Conservation (phyloP, 2,797 vertebrate genomes). For the Liasis olivaceus region DNA sequence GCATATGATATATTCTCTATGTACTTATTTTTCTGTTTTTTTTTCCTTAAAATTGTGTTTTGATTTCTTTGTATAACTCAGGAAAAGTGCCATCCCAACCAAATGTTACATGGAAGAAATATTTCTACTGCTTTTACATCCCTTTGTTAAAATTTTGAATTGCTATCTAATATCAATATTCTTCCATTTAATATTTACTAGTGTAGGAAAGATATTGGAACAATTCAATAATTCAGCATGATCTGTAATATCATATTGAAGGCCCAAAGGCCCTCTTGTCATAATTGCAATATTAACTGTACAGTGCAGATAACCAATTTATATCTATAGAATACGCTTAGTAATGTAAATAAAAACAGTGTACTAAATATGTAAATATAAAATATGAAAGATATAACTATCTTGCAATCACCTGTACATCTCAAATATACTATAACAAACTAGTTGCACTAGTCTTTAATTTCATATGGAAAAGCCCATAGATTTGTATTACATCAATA, state of each 20-base stretch:
- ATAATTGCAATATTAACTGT: conserved; percentile 68
- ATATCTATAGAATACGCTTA: conserved; percentile 53
- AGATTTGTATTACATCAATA: conserved; percentile 54
- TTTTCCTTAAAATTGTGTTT: conserved; percentile 22
- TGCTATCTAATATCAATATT: conserved; percentile 58
- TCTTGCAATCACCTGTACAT: conserved; percentile 55
- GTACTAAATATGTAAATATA: conserved; percentile 69
- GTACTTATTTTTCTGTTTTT: background rate
- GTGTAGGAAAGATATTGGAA: conserved; percentile 52
- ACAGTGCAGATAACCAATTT: conserved; percentile 77
- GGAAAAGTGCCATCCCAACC: conserved; percentile 52
- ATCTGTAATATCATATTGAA: conserved; percentile 55
- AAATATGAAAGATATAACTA: conserved; percentile 43
- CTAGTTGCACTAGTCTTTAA: conserved; percentile 40
- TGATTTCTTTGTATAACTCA: conserved; percentile 57
- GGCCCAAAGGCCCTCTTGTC: conserved; percentile 42
- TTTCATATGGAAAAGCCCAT: conserved; percentile 46
- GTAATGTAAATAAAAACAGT: conserved; percentile 67
- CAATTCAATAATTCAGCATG: conserved; percentile 44
- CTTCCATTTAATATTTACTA: conserved; percentile 28
- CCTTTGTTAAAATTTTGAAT: conserved; percentile 37
- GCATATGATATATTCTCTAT: conserved; percentile 20
- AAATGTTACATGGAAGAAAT: conserved; percentile 21
- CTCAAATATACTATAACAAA: conserved; percentile 54
- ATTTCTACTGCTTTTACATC: conserved; percentile 26